Evolutionary conservation across 2,888 invertebrate species (phyloP).

Genomic region (Zygothrica quintamaculata): DNA sequence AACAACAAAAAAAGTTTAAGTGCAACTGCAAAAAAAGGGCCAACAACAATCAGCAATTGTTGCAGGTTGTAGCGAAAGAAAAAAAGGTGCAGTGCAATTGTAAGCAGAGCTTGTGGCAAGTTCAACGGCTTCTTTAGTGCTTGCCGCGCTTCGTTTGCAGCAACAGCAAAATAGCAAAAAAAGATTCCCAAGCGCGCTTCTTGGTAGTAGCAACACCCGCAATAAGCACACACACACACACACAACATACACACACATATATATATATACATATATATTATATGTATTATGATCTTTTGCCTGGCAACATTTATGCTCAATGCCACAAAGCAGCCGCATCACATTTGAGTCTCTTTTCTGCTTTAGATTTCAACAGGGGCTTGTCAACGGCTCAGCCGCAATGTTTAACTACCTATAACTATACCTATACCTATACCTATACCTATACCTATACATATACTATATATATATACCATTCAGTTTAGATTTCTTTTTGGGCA

Average conservation of each 20-base stretch:
- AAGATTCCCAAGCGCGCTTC: conserved; percentile 76
- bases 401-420: not conserved
- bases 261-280: conserved; percentile 8
- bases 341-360: not conserved
- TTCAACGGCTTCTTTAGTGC: conserved; percentile 76
- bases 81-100: conserved; percentile 27
- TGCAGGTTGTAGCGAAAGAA: conserved; percentile 20
- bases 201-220: conserved; percentile 60
- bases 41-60: conserved; percentile 58
- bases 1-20: conserved; percentile 22
- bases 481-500: conserved; percentile 35
- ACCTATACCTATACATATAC: not conserved
- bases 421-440: not conserved
- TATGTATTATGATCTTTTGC: no score
- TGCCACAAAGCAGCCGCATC: conserved; percentile 37
- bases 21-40: conserved; percentile 36
- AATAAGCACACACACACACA: conserved; percentile 16
- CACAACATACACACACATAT: conserved; percentile 18
- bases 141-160: conserved; percentile 68
- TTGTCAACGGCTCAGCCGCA: conserved; percentile 15
- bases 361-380: conserved; percentile 10
- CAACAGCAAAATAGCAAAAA: conserved; percentile 37
- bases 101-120: conserved; percentile 58
- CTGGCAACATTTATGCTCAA: conserved; percentile 38
- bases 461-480: not conserved